Percentiles rank a stretch among this genome's conserved stretches.
These are phyloP conservation scores for Drosophila testacea DNA, from an alignment of 2,888 invertebrate species.

Conservation along the genomic window DNA sequence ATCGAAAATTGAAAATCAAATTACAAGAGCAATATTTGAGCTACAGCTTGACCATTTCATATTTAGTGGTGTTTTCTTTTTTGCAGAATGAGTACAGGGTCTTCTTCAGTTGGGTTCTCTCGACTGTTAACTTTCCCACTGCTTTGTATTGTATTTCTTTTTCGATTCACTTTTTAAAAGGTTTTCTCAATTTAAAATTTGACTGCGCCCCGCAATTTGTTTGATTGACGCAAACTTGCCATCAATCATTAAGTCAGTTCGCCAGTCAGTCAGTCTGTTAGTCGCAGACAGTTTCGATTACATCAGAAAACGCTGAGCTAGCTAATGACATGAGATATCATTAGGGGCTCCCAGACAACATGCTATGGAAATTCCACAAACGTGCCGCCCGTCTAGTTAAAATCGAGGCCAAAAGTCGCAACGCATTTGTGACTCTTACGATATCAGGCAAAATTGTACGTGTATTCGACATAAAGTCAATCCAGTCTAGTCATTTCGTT, in stretches of 20 bases:
- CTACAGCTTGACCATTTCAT: no score
- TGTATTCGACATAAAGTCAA: neutral
- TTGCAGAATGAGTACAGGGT: no score
- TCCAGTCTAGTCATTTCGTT: conserved; percentile 23
- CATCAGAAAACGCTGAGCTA: conserved; percentile 49
- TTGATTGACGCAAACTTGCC: conserved; percentile 8
- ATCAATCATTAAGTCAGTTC: conserved; percentile 10
- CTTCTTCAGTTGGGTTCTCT: no score
- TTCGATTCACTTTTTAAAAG: conserved; percentile 7
- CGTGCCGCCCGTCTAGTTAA: conserved; percentile 35
- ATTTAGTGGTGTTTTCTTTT: no score
- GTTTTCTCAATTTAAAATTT: neutral
- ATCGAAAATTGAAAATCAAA: no score
- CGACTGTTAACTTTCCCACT: no score
- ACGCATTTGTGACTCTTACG: conserved; percentile 2
- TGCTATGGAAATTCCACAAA: conserved; percentile 48
- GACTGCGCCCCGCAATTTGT: conserved; percentile 3
- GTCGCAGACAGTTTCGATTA: conserved; percentile 54
- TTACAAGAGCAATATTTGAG: no score
- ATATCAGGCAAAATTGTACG: conserved; percentile 12
- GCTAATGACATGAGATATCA: conserved; percentile 63
- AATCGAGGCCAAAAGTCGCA: conserved; percentile 23
- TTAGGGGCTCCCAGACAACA: conserved; percentile 47
- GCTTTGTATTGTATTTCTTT: conserved; percentile 27
- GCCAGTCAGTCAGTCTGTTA: neutral